Evolutionary conservation across 2,113 vertebrate genomes (phyloP).

Genomic region (Tauraco erythrolophus): DNA sequence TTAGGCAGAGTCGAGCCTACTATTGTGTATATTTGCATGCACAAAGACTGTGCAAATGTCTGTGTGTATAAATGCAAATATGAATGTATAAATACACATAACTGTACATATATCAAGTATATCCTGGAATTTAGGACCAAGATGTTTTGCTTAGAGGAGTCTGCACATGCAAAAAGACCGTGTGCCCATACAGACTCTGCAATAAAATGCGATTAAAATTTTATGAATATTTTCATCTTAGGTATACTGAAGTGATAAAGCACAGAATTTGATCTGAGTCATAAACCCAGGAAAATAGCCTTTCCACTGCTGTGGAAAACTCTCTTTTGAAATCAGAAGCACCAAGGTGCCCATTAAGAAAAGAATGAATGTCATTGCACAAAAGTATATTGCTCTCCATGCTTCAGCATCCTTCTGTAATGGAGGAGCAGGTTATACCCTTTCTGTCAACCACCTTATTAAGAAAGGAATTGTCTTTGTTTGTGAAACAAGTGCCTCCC

Average conservation of each 20-base stretch:
- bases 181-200: not conserved
- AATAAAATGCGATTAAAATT: slow-evolving; percentile 57
- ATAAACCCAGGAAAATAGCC: slow-evolving; percentile 46
- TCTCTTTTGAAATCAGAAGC: slow-evolving; percentile 34
- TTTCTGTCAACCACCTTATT: slow-evolving; percentile 4
- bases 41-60: not conserved
- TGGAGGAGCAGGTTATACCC: not conserved
- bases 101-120: not conserved
- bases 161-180: not conserved
- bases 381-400: not conserved
- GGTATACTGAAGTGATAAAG: slow-evolving; percentile 31
- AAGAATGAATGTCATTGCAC: not conserved
- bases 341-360: slow-evolving; percentile 20
- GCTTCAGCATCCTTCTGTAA: not conserved
- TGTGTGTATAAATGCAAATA: not conserved
- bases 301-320: not conserved
- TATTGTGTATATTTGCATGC: not conserved
- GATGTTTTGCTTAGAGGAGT: not conserved
- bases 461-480: not conserved
- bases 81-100: not conserved
- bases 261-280: slow-evolving; percentile 32
- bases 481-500: not conserved
- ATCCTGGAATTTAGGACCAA: not conserved
- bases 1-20: not conserved
- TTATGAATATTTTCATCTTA: slow-evolving; percentile 51